Conservation (phyloP, 2,797 vertebrate species). For the Semaprochilodus insignis region DNA sequence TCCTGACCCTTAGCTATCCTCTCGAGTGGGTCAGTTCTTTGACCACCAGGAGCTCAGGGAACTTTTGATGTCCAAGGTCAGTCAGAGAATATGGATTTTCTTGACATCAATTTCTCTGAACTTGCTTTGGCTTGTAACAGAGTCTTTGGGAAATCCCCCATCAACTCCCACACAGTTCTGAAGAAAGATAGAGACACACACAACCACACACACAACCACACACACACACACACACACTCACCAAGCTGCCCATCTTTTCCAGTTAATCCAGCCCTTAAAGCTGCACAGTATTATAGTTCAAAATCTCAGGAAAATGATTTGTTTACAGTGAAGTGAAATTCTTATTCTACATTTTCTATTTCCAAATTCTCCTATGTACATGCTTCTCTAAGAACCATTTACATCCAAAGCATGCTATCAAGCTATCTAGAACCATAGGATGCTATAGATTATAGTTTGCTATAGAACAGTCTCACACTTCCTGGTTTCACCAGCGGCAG, state of each 20-base stretch:
- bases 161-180: background rate
- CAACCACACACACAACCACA: background rate
- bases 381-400: background rate
- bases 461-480: background rate
- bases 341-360: background rate
- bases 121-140: constrained; percentile 1
- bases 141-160: constrained; percentile 16
- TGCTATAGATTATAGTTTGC: background rate
- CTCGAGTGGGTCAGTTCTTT: constrained; percentile 3
- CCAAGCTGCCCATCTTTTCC: background rate
- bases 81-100: constrained; percentile 8
- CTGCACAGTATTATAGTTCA: background rate
- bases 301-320: background rate
- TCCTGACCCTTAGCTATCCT: background rate
- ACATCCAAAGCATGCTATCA: background rate
- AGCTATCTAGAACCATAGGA: background rate
- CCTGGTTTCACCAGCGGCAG: background rate
- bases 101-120: constrained; percentile 18
- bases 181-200: background rate
- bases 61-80: constrained; percentile 18
- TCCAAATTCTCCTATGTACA: background rate
- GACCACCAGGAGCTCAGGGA: background rate
- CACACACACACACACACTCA: background rate
- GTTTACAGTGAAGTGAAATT: background rate
- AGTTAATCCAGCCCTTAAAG: background rate